Evolutionary conservation across 2,797 vertebrate species (phyloP).

Genomic region (Onychomys leucogaster): DNA sequence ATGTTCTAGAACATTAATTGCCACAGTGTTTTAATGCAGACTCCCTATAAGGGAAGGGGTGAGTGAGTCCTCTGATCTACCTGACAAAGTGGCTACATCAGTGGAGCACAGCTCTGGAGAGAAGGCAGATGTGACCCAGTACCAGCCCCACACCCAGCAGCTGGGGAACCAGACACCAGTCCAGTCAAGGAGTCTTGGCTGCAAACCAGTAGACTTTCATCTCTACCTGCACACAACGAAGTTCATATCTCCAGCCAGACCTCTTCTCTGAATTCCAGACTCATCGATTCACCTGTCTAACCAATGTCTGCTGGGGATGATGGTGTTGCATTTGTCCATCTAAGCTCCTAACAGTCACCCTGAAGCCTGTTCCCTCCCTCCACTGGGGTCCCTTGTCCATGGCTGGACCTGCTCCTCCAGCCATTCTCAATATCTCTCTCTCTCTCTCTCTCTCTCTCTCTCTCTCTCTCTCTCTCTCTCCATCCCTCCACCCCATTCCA

Average conservation of each 20-base stretch:
- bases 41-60: background rate
- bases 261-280: background rate
- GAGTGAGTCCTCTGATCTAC: background rate
- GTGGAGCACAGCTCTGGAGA: background rate
- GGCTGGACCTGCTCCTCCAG: background rate
- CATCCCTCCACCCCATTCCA: background rate
- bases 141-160: background rate
- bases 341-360: background rate
- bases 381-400: background rate
- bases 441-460: background rate
- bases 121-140: background rate
- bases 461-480: background rate
- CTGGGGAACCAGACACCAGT: rapidly evolving
- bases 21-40: background rate
- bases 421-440: background rate
- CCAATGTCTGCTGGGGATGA: background rate
- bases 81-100: background rate
- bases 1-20: background rate
- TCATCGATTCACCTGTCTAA: background rate
- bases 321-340: background rate
- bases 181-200: background rate
- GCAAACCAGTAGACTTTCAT: background rate
- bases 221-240: background rate
- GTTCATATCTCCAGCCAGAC: background rate
- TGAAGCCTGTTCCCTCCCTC: background rate